These are phyloP conservation scores for Ridgeia piscesae DNA, from an alignment of 1,140 invertebrate species.

Conservation along the genomic window DNA sequence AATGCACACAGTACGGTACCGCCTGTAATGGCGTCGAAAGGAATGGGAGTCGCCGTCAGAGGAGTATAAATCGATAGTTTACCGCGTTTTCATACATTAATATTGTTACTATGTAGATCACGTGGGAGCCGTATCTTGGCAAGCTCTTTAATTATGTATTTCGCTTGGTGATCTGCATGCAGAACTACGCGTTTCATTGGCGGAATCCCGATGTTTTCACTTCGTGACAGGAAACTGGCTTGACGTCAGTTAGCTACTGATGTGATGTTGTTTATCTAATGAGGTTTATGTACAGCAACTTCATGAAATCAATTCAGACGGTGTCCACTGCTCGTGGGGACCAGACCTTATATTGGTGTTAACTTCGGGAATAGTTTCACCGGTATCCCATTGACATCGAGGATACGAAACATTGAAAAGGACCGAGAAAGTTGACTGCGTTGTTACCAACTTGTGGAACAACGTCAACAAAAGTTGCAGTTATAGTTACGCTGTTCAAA, in stretches of 20 bases:
- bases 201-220: background rate
- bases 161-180: background rate
- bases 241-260: background rate
- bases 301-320: background rate
- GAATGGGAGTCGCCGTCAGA: background rate
- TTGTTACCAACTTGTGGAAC: background rate
- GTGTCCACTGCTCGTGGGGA: background rate
- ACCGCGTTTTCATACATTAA: background rate
- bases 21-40: background rate
- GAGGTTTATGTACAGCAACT: background rate
- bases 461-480: constrained; percentile 10
- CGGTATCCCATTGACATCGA: constrained; percentile 10
- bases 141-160: background rate
- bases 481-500: constrained; percentile 16
- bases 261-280: background rate
- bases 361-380: background rate
- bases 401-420: constrained; percentile 3
- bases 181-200: background rate
- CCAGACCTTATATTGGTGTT: background rate
- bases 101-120: background rate
- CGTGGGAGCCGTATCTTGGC: background rate
- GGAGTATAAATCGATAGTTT: constrained; percentile 6
- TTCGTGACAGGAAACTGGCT: background rate
- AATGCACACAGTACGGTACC: background rate
- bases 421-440: background rate